Base-by-base conservation (phyloP, 2,797 vertebrate species). In the Hafferia zeledoni region DNA sequence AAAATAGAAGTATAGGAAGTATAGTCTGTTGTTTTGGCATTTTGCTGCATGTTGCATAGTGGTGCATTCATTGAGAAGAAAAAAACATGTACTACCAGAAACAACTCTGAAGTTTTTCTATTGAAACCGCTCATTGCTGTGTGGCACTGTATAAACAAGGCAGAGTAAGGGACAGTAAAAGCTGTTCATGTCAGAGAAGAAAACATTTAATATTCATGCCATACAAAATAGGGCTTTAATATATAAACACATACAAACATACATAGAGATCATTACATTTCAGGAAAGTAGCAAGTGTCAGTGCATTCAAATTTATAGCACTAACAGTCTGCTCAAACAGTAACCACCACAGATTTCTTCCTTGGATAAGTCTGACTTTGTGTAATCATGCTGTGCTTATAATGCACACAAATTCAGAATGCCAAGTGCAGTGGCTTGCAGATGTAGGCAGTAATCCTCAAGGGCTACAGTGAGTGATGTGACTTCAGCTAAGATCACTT, bases 391-490 rank as follows among this genome's bases (percentile, higher is more conserved):
- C 67, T 82, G 44, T 52, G 50, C 13, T 78, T 67, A 30, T 13
- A 68, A n/a, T 2, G 8, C 37, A 67, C 23, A 44, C 72, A 20
- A 49, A 63, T 28, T 72, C 76, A 47, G 57, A 81, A 52, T 3
- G 5, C 31, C 61, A 78, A 1, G 31, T 24, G 71, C 47, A 86
- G 80, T 52, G 83, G 75, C 33, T 20, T 64, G 41, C 64, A 68
- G 59, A 65, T 39, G 43, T 33, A 41, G 49, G 11, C 20, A 27
- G 47, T 20, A 81, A 67, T 63, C 37, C 65, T 65, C 56, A 23
- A 37, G 20, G 33, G 50, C 68, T 75, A 9, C 43, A 85, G 49
- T 0, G 0, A 67, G 37, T 0, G 1, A 39, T 0, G 0, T 19
- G n/a, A 27, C 64, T 92, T 67, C 65, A 71, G 65, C 33, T 65